Evolutionary conservation across 2,113 vertebrate species (phyloP).

Genomic region (Piaya cayana): DNA sequence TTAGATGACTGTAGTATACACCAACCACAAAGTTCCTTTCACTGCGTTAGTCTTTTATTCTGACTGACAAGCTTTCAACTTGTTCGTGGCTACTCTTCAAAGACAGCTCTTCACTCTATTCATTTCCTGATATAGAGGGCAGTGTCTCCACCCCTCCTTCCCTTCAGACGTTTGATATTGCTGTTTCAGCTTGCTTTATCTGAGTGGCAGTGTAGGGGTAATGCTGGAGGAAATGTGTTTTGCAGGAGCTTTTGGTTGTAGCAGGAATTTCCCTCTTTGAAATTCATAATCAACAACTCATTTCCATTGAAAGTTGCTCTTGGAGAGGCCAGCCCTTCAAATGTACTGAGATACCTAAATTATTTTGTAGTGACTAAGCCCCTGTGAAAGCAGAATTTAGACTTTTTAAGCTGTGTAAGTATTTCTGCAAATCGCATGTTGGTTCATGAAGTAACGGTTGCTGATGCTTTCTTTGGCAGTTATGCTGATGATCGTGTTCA

Average conservation of each 20-base stretch:
- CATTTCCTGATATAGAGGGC: too few species aligned
- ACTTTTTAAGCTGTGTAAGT: neutral
- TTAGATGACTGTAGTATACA: too few species aligned
- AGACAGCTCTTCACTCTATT: too few species aligned
- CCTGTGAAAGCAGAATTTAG: slow-evolving; percentile 24
- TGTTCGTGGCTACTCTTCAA: too few species aligned
- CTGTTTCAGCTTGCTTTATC: neutral
- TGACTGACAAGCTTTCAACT: too few species aligned
- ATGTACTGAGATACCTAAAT: neutral
- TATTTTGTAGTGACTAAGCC: neutral
- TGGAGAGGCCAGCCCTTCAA: neutral
- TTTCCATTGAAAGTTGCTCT: neutral
- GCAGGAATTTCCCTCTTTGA: neutral
- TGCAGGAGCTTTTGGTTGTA: neutral
- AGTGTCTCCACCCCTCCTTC: too few species aligned
- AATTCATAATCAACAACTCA: neutral
- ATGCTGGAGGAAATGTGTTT: neutral
- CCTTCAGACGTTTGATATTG: neutral
- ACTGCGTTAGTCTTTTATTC: too few species aligned
- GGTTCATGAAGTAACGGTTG: neutral
- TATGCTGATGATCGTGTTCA: neutral
- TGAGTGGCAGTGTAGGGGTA: neutral
- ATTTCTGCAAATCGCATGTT: slow-evolving; percentile 20
- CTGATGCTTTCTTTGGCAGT: slow-evolving; percentile 54
- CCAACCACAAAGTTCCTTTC: too few species aligned